Base-by-base conservation (phyloP, 2,888 invertebrate genomes). In the Acanthococcus lagerstroemiae region DNA sequence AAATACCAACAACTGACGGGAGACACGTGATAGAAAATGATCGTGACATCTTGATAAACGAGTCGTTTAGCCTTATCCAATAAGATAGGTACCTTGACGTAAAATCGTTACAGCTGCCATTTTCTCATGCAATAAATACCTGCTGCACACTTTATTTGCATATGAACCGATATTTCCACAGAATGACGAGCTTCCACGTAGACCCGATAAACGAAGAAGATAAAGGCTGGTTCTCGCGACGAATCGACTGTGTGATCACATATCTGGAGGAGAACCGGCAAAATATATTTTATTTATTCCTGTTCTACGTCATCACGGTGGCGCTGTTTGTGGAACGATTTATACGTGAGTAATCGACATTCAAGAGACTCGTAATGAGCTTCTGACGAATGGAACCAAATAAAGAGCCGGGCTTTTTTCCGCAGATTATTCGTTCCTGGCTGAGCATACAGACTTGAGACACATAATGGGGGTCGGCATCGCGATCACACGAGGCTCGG, bases 401-500 rank as follows among this genome's bases (percentile, higher is more conserved):
- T 7, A 15, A 45, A 15, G 37, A 45, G 3, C 24, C n/a, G 15
- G n/a, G n/a, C n/a, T n/a, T n/a, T 37, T 48, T 50, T 66, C 75
- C 76, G 2, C 73, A 88, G 88, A 94, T 79, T 95, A 95, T 75
- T 92, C 94, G 0, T 95, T 95, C 76, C 91, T 95, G 90, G 87
- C 93, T 0, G 95, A 96, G 74, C 95, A 95, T 76, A 87, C 93
- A 24, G 95, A 96, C 76, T 78, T 96, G 71, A 81, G 95, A 1
- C 93, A 95, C 74, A 95, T 96, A 50, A 95, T 96, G 95, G 95
- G 95, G 1, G 92, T 93, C 1, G 95, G 95, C 0, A 95, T 95
- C 57, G 95, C 95, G 6, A 90, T 95, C 71, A 95, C 95, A 0
- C 80, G 95, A 75, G 95, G 95, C 19, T 91, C 95, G 0, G 95